phyloP scores from a whole-genome alignment of 2,797 vertebrate genomes.

The Phaenicophaeus curvirostris region DNA sequence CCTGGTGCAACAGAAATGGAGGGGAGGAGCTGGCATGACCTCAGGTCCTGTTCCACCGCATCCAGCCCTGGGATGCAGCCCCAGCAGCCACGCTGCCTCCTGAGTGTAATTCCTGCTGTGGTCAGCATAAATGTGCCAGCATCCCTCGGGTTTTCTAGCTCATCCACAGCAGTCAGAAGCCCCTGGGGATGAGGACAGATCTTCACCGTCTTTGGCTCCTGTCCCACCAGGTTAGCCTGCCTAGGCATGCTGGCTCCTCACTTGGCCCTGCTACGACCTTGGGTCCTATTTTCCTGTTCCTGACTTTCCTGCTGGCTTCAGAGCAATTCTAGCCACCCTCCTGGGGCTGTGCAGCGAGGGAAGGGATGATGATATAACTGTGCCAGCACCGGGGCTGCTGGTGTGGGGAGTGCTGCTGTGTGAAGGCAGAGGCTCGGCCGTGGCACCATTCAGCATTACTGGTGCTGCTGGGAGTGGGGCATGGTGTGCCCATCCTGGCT shows the following conservation, averaged over 20 bases:
- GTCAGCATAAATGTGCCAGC: neutral
- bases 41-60: neutral
- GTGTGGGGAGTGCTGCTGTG: neutral
- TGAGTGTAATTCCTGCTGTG: neutral
- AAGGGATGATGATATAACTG: neutral
- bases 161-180: neutral
- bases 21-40: neutral
- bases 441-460: neutral
- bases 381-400: neutral
- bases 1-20: neutral
- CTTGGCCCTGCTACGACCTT: neutral
- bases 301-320: neutral
- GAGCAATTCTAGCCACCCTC: neutral
- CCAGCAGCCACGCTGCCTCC: neutral
- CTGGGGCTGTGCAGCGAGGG: neutral
- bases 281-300: neutral
- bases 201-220: rapidly evolving
- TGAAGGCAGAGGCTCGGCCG: rapidly evolving
- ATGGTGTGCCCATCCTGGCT: neutral
- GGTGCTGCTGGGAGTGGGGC: neutral
- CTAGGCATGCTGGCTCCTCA: neutral
- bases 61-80: neutral
- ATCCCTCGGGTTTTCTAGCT: neutral
- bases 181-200: rapidly evolving
- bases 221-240: neutral